Conservation (phyloP, 2,797 vertebrate species). For the Falco rusticolus region DNA sequence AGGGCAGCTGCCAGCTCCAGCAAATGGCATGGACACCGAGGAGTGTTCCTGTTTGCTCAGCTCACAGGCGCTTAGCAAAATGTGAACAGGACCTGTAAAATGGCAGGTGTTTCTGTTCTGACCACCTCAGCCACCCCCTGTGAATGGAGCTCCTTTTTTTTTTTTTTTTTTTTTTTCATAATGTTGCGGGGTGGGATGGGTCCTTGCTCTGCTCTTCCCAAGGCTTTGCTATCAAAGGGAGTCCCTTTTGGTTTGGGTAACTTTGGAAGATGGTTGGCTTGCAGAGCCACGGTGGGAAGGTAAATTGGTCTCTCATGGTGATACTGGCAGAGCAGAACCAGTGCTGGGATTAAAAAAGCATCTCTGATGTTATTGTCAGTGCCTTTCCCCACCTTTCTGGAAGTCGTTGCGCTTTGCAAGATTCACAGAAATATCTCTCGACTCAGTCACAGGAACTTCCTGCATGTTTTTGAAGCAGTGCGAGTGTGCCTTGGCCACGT, state of each 20-base stretch:
- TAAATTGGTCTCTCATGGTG: not conserved
- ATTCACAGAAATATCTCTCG: not conserved
- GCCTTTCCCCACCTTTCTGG: not conserved
- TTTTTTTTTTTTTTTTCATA: not conserved
- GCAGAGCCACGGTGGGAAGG: not conserved
- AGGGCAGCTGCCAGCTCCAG: not conserved
- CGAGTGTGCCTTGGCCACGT: not conserved
- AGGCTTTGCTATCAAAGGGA: not conserved
- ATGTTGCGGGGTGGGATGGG: no score
- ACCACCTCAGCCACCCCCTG: not conserved
- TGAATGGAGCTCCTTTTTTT: not conserved
- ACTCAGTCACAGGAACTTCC: not conserved
- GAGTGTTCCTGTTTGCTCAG: not conserved
- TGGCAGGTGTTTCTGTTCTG: not conserved
- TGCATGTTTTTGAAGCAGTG: not conserved
- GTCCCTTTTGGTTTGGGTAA: not conserved
- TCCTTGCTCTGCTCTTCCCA: not conserved
- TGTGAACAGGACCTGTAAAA: not conserved
- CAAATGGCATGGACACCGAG: accelerated
- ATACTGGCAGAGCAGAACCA: not conserved
- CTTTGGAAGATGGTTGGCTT: not conserved
- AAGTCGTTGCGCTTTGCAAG: not conserved
- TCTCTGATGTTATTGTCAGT: not conserved
- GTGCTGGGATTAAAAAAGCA: not conserved
- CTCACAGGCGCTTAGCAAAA: not conserved